Percentiles rank a stretch among this genome's conserved stretches.
Evolutionary conservation across 2,888 invertebrate species (phyloP).

Genomic region (Cerastis rubricosa): DNA sequence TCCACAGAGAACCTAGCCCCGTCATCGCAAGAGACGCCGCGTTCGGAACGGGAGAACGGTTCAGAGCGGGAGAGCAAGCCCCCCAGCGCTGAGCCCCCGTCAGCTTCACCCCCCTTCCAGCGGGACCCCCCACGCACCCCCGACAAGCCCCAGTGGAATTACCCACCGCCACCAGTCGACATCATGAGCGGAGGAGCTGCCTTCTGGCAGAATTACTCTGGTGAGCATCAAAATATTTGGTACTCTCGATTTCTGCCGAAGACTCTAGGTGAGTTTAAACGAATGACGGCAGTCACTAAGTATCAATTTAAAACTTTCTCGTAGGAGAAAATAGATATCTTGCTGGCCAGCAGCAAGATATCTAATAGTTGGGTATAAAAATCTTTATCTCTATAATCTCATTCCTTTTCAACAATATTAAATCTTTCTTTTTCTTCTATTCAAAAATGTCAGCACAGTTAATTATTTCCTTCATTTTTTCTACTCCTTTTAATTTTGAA

Average conservation of each 20-base stretch:
- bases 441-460: slow-evolving; percentile 7
- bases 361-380: not conserved
- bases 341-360: not conserved
- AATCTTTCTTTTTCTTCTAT: slow-evolving; percentile 9
- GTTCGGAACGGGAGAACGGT: slow-evolving; percentile 86
- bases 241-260: slow-evolving; percentile 52
- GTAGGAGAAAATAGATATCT: not conserved
- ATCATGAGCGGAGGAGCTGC: slow-evolving; percentile 96
- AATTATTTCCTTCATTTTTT: slow-evolving; percentile 19
- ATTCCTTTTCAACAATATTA: slow-evolving; percentile 19
- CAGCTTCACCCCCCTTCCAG: slow-evolving; percentile 87
- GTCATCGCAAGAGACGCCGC: slow-evolving; percentile 81
- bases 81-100: slow-evolving; percentile 85
- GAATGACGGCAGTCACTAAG: slow-evolving; percentile 40
- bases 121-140: slow-evolving; percentile 87
- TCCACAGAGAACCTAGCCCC: slow-evolving; percentile 84
- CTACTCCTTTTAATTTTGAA: slow-evolving; percentile 10
- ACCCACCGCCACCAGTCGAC: slow-evolving; percentile 91
- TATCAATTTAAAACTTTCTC: slow-evolving; percentile 9
- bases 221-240: slow-evolving; percentile 88
- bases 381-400: not conserved
- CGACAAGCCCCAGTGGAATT: slow-evolving; percentile 90
- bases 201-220: slow-evolving; percentile 98
- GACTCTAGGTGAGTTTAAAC: slow-evolving; percentile 49
- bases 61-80: slow-evolving; percentile 88